Conservation (phyloP, 2,797 vertebrate genomes). For the Denticeps clupeoides region DNA sequence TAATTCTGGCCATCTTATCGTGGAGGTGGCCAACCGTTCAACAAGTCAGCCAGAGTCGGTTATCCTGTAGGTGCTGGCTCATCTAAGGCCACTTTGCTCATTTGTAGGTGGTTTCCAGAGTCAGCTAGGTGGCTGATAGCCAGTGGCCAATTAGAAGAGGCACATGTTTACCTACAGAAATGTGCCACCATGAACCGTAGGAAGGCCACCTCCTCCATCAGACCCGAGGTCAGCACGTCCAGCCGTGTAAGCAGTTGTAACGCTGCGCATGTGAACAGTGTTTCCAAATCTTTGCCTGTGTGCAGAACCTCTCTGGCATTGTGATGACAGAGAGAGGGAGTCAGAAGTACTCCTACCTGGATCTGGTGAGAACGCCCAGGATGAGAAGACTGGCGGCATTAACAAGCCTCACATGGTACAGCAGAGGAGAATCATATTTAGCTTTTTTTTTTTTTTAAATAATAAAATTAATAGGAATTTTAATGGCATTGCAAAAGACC, state of each 20-base stretch:
- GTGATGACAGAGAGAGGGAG: constrained; percentile 31
- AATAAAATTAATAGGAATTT: background rate
- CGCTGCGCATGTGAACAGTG: background rate
- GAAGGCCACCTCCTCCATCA: constrained; percentile 29
- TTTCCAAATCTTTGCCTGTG: no score
- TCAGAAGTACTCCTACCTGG: constrained; percentile 62
- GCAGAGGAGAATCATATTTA: background rate
- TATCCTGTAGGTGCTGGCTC: background rate
- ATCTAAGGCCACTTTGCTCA: background rate
- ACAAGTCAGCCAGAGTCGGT: background rate
- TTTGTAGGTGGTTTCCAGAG: constrained; percentile 38
- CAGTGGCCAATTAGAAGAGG: constrained; percentile 29
- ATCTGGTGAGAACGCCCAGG: constrained; percentile 65
- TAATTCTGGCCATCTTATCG: constrained; percentile 49
- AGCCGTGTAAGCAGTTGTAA: background rate
- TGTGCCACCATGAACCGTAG: constrained; percentile 55
- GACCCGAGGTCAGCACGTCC: background rate
- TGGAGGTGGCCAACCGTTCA: constrained; percentile 63
- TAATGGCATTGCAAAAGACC: constrained; percentile 14
- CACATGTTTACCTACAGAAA: constrained; percentile 42
- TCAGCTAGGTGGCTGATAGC: constrained; percentile 40
- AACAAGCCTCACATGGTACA: constrained; percentile 65
- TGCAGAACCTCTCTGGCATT: constrained; percentile 58
- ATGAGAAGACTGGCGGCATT: constrained; percentile 62
- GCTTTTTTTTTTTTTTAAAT: background rate